Percentiles rank a stretch among this genome's conserved stretches.
phyloP scores from a whole-genome alignment of 2,113 vertebrate genomes.

The Carlito syrichta region DNA sequence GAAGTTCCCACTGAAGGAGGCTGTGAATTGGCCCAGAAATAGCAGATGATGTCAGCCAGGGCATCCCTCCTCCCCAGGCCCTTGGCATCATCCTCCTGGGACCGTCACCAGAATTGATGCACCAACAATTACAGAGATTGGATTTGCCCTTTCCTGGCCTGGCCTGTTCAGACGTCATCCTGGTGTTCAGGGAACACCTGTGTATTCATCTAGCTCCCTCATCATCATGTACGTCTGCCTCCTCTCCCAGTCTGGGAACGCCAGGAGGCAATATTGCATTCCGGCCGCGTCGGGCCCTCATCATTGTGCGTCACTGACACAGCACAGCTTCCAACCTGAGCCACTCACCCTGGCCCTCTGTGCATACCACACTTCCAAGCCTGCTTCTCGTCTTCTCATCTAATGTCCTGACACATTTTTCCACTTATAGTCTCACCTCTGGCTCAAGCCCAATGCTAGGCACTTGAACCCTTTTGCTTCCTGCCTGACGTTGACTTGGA shows the following conservation, averaged over 20 bases:
- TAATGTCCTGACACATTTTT: neutral
- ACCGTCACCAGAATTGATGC: slow-evolving; percentile 52
- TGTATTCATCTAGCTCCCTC: neutral
- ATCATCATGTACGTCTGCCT: neutral
- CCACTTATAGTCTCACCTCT: neutral
- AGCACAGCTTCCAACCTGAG: neutral
- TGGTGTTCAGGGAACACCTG: slow-evolving; percentile 59
- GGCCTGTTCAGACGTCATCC: slow-evolving; percentile 56
- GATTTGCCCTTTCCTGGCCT: slow-evolving; percentile 61
- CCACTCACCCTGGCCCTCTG: neutral
- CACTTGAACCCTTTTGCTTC: neutral
- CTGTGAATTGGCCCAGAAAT: slow-evolving; percentile 60
- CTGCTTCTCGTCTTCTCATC: neutral
- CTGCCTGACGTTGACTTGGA: neutral
- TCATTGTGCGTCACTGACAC: neutral
- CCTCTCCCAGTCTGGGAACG: neutral
- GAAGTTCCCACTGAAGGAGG: slow-evolving; percentile 61
- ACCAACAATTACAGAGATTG: slow-evolving; percentile 72
- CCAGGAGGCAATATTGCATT: neutral
- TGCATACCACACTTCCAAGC: neutral
- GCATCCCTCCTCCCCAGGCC: slow-evolving; percentile 49
- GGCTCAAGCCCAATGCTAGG: neutral
- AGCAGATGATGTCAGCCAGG: slow-evolving; percentile 71
- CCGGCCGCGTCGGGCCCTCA: neutral
- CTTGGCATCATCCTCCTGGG: slow-evolving; percentile 51